Conservation (phyloP, 2,113 vertebrate genomes). For the Lamprotornis superbus region DNA sequence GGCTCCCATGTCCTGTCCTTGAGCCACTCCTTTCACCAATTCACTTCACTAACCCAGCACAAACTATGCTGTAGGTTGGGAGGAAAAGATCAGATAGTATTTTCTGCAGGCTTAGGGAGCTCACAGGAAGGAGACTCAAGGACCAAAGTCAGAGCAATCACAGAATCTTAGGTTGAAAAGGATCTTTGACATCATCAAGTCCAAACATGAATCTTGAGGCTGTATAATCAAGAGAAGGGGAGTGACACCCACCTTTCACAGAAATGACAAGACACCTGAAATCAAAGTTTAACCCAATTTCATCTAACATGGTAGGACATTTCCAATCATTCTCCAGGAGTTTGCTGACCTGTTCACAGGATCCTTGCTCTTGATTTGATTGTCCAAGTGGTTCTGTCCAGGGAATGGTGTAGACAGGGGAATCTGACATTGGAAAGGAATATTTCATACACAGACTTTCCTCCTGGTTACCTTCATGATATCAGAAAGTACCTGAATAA, state of each 20-base stretch:
- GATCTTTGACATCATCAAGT: not conserved
- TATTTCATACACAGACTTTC: not conserved
- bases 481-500: not conserved
- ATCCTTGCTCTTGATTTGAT: not conserved
- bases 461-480: not conserved
- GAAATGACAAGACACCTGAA: not conserved
- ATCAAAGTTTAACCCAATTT: not conserved
- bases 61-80: not conserved
- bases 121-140: not conserved
- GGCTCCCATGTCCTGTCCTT: not conserved
- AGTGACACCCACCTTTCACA: rapidly evolving
- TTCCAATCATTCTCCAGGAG: not conserved
- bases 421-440: not conserved
- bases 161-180: not conserved
- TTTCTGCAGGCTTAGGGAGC: not conserved
- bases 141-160: not conserved
- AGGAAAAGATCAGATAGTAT: not conserved
- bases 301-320: rapidly evolving
- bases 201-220: not conserved
- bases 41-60: not conserved
- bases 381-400: not conserved
- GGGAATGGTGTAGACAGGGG: not conserved
- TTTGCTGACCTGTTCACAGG: not conserved
- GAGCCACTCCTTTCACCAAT: not conserved
- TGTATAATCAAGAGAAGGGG: not conserved